Evolutionary conservation across 1,140 invertebrate genomes (phyloP).

Genomic region (Drosophila kurseongensis): DNA sequence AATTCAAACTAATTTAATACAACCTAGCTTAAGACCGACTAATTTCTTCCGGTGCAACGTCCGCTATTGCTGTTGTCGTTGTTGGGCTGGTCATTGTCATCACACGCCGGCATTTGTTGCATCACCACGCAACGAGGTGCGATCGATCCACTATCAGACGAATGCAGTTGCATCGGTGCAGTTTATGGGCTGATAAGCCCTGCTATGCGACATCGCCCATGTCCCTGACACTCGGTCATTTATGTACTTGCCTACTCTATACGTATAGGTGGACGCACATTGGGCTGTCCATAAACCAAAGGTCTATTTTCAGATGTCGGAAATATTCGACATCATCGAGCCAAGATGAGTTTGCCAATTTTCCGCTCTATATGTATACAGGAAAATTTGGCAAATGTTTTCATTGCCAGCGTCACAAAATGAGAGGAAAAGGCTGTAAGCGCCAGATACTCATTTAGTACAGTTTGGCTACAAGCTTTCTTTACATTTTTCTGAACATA

Average conservation of each 20-base stretch:
- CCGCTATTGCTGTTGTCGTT: conserved; percentile 13
- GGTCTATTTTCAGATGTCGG: conserved; percentile 58
- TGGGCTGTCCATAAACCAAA: conserved; percentile 17
- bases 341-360: conserved; percentile 48
- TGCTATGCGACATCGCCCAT: conserved; percentile 30
- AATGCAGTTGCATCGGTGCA: conserved; percentile 40
- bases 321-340: conserved; percentile 53
- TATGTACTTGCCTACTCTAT: conserved; percentile 30
- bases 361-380: conserved; percentile 9
- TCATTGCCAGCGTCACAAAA: conserved; percentile 5
- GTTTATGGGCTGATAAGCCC: conserved; percentile 43
- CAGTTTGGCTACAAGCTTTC: neutral
- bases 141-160: conserved; percentile 37
- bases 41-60: conserved; percentile 18
- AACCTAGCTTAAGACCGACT: too few species aligned
- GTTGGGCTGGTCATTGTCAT: conserved; percentile 37
- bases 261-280: conserved; percentile 21
- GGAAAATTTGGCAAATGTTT: conserved; percentile 8
- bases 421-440: neutral
- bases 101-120: conserved; percentile 40
- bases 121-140: conserved; percentile 45
- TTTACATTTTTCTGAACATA: too few species aligned
- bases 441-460: neutral
- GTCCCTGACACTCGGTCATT: conserved; percentile 46
- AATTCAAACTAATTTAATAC: too few species aligned